These are phyloP conservation scores for Bombylius major DNA, from an alignment of 2,888 invertebrate species.

Conservation along the genomic window DNA sequence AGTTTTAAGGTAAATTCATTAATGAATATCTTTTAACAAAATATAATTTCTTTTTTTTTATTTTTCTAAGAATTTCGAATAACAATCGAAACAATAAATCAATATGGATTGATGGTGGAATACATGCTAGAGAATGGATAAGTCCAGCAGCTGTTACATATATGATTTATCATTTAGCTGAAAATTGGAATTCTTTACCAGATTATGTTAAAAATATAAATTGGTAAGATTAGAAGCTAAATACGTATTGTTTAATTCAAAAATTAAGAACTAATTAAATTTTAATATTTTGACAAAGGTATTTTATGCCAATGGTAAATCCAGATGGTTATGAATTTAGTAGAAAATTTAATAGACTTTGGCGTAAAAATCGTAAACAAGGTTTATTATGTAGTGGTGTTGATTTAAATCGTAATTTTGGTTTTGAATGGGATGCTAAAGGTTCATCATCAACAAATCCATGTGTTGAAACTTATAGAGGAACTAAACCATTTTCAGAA, in stretches of 20 bases:
- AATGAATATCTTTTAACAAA: not conserved
- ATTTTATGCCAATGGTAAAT: conserved; percentile 60
- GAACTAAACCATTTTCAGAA: conserved; percentile 70
- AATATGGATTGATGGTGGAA: conserved; percentile 60
- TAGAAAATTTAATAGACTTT: conserved; percentile 63
- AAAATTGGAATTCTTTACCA: conserved; percentile 48
- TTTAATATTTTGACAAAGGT: conserved; percentile 33
- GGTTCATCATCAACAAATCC: conserved; percentile 67
- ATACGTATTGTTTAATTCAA: conserved; percentile 11
- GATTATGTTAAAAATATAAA: conserved; percentile 62
- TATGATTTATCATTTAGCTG: conserved; percentile 56
- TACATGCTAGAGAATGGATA: conserved; percentile 84
- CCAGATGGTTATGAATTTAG: conserved; percentile 83
- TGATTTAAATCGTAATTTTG: conserved; percentile 77
- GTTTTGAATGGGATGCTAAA: conserved; percentile 69
- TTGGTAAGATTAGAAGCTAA: conserved; percentile 44
- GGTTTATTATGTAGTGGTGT: conserved; percentile 55
- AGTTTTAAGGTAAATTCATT: conserved; percentile 35
- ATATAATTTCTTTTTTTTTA: not conserved
- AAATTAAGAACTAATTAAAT: not conserved
- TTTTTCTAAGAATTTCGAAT: conserved; percentile 48
- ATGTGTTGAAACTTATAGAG: conserved; percentile 68
- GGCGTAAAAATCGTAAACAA: conserved; percentile 61
- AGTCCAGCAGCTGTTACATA: conserved; percentile 66
- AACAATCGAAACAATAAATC: conserved; percentile 47